These are phyloP conservation scores for Ceuthmochares aereus DNA, from an alignment of 2,113 vertebrate genomes.

Conservation along the genomic window DNA sequence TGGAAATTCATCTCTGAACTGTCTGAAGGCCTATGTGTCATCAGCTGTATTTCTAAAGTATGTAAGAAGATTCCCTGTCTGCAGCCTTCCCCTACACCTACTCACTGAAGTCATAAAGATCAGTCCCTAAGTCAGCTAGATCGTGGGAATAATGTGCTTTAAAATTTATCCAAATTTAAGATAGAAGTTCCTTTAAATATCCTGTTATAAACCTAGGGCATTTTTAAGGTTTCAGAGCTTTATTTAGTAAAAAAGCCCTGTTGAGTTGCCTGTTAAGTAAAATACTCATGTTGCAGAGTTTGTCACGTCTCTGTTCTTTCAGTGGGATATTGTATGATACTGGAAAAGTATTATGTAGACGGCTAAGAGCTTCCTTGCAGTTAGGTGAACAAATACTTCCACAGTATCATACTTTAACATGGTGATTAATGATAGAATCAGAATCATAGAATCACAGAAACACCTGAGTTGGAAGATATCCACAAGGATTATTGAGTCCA, in stretches of 20 bases:
- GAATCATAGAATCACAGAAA: too few relatives aligned
- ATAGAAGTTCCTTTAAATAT: not conserved
- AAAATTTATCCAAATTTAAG: not conserved
- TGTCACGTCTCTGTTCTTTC: not conserved
- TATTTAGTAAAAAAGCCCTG: not conserved
- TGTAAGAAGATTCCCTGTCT: not conserved
- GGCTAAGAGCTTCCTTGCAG: not conserved
- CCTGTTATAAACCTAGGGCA: fast-evolving
- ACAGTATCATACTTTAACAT: not conserved
- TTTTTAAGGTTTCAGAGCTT: not conserved
- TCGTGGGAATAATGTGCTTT: not conserved
- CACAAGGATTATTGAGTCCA: too few relatives aligned
- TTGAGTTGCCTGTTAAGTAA: not conserved
- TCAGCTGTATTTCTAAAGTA: not conserved
- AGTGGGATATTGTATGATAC: not conserved
- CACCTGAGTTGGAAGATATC: too few relatives aligned
- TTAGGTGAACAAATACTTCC: not conserved
- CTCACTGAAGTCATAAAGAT: not conserved
- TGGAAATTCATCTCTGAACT: not conserved
- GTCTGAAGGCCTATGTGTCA: not conserved
- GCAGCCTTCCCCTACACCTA: not conserved
- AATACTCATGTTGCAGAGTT: not conserved
- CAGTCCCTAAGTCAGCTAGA: not conserved
- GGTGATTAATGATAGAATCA: not conserved
- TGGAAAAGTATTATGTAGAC: not conserved